A percentile compares a stretch with the other conserved stretches of the same genome.
These are phyloP conservation scores for Phenacoccus solenopsis DNA, from an alignment of 1,140 invertebrate species.

Conservation along the genomic window DNA sequence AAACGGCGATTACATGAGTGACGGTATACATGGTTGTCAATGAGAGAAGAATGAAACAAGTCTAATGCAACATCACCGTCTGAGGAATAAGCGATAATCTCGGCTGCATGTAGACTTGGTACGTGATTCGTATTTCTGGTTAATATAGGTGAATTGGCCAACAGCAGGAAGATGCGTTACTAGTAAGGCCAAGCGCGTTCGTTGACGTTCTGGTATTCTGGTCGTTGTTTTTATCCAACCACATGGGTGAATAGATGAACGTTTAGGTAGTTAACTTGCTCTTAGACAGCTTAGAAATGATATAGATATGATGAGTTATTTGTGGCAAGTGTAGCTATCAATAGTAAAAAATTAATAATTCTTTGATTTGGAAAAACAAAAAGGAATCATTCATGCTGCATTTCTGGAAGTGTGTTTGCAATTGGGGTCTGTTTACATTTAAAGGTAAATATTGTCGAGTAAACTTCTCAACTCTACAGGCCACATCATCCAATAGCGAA, in stretches of 20 bases:
- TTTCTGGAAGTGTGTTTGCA: no score
- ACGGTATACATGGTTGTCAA: background rate
- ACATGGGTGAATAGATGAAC: background rate
- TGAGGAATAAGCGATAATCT: slow-evolving; percentile 1
- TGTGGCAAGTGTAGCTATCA: no score
- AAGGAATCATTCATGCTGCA: no score
- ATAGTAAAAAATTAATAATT: no score
- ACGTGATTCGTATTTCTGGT: background rate
- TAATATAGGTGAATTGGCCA: slow-evolving; percentile 17
- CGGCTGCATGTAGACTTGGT: background rate
- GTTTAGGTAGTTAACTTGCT: background rate
- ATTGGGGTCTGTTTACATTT: no score
- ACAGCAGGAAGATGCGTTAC: background rate
- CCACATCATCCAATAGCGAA: no score
- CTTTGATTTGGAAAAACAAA: no score
- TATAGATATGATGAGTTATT: no score
- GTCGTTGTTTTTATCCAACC: background rate
- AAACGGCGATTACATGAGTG: slow-evolving; percentile 7
- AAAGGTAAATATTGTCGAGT: no score
- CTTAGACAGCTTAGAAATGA: no score
- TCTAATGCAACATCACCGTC: background rate
- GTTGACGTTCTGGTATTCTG: slow-evolving; percentile 4
- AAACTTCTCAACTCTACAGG: no score
- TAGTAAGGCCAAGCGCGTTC: slow-evolving; percentile 12
- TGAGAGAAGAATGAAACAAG: background rate